Evolutionary conservation across 2,113 vertebrate genomes (phyloP).

Genomic region (Sphyrna mokarran): DNA sequence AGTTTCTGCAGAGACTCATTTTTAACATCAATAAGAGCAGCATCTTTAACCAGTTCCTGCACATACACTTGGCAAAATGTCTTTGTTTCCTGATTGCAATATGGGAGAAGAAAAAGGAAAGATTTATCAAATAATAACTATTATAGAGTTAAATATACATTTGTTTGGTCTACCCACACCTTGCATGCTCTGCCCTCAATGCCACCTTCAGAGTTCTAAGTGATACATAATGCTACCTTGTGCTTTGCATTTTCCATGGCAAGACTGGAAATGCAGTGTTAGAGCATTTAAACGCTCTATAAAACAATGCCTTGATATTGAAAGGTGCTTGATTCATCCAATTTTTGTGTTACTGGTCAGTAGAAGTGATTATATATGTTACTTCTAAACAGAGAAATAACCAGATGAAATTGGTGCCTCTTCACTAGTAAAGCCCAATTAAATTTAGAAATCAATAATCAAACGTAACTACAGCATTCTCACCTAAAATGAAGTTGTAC

Average conservation of each 20-base stretch:
- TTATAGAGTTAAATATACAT: background rate
- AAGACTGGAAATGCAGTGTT: background rate
- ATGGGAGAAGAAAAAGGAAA: background rate
- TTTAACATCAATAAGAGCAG: constrained; percentile 79
- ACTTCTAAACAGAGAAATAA: background rate
- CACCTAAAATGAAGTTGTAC: background rate
- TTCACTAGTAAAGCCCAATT: background rate
- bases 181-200: background rate
- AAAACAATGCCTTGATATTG: too few species aligned
- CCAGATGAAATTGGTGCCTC: background rate
- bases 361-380: background rate
- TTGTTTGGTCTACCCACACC: background rate
- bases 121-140: background rate
- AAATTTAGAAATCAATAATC: background rate
- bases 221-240: background rate
- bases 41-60: constrained; percentile 69
- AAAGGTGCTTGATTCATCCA: background rate
- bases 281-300: background rate
- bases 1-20: constrained; percentile 82
- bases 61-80: constrained; percentile 70
- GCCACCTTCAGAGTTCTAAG: background rate
- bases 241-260: background rate
- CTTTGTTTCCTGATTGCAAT: constrained; percentile 63
- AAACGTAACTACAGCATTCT: background rate
- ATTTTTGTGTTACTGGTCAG: background rate